Conservation (phyloP, 1,140 invertebrate species). For the Protaetia brevitarsis region DNA sequence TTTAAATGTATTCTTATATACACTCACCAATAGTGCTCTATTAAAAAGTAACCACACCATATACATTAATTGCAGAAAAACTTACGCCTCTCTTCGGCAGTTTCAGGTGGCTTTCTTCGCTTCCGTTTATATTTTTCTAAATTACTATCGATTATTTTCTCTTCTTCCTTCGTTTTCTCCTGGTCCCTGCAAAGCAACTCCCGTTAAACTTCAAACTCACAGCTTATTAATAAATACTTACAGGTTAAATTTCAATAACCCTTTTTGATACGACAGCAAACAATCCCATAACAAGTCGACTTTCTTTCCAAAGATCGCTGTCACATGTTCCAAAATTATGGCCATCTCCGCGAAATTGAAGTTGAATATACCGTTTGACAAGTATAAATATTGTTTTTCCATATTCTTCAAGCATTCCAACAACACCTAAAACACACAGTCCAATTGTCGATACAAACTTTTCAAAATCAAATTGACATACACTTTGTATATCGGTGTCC, state of each 20-base stretch:
- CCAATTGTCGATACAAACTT: background rate
- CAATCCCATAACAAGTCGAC: conserved; percentile 44
- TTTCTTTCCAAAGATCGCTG: conserved; percentile 41
- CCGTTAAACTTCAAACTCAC: background rate
- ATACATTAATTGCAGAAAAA: background rate
- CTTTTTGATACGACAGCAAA: conserved; percentile 31
- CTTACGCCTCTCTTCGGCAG: background rate
- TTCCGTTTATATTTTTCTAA: background rate
- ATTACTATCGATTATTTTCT: background rate
- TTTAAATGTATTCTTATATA: too few relatives aligned
- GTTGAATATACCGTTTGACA: conserved; percentile 41
- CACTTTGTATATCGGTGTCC: conserved; percentile 38
- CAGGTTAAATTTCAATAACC: conserved; percentile 20
- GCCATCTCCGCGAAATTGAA: conserved; percentile 45
- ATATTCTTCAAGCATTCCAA: conserved; percentile 34
- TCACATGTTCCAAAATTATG: conserved; percentile 39
- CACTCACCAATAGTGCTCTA: too few relatives aligned
- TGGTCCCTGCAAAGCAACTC: background rate
- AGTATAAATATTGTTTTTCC: conserved; percentile 31
- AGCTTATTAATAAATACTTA: background rate
- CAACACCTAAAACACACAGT: conserved; percentile 36
- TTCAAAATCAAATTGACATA: conserved; percentile 22
- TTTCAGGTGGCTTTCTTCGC: background rate
- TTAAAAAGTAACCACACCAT: too few relatives aligned
- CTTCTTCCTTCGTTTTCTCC: background rate